Conservation (phyloP, 2,113 vertebrate genomes). For the Hirundichthys speculiger region DNA sequence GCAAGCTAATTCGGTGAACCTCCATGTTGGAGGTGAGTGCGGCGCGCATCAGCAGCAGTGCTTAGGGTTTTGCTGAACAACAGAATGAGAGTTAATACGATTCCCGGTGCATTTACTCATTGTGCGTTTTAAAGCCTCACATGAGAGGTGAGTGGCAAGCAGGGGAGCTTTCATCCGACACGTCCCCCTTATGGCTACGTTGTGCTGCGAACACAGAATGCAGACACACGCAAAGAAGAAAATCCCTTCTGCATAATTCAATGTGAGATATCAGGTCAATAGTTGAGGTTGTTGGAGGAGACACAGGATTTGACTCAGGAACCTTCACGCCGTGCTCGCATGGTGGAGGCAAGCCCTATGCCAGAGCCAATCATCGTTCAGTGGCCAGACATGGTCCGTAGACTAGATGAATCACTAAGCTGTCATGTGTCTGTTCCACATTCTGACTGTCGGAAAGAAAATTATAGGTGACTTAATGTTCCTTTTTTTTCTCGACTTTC, state of each 20-base stretch:
- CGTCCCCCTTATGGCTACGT: slow-evolving; percentile 35
- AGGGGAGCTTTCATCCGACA: slow-evolving; percentile 62
- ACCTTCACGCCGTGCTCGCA: slow-evolving; percentile 21
- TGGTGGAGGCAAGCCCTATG: slow-evolving; percentile 47
- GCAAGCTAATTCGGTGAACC: slow-evolving; percentile 91
- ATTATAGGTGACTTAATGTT: slow-evolving; percentile 78
- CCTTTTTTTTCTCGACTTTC: slow-evolving; percentile 48
- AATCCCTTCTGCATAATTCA: slow-evolving; percentile 41
- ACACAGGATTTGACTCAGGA: slow-evolving; percentile 21
- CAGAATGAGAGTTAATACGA: slow-evolving; percentile 95
- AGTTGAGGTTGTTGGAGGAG: slow-evolving; percentile 27
- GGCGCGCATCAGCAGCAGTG: slow-evolving; percentile 87
- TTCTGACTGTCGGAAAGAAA: slow-evolving; percentile 65
- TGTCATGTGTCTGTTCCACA: slow-evolving; percentile 73
- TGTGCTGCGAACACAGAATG: slow-evolving; percentile 44
- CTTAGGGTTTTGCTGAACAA: slow-evolving; percentile 87
- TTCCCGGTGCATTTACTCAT: slow-evolving; percentile 91
- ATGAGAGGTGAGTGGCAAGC: slow-evolving; percentile 64
- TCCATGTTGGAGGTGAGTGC: slow-evolving; percentile 90
- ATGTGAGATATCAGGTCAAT: slow-evolving; percentile 50
- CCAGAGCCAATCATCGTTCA: slow-evolving; percentile 71
- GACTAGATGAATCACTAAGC: slow-evolving; percentile 73
- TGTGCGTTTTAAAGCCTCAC: slow-evolving; percentile 89
- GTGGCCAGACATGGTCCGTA: slow-evolving; percentile 48
- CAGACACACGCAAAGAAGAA: slow-evolving; percentile 39